Evolutionary conservation across 2,888 invertebrate species (phyloP), one percentile per base, ranked within the genome.

Genomic region (Melinaea marsaeus): DNA sequence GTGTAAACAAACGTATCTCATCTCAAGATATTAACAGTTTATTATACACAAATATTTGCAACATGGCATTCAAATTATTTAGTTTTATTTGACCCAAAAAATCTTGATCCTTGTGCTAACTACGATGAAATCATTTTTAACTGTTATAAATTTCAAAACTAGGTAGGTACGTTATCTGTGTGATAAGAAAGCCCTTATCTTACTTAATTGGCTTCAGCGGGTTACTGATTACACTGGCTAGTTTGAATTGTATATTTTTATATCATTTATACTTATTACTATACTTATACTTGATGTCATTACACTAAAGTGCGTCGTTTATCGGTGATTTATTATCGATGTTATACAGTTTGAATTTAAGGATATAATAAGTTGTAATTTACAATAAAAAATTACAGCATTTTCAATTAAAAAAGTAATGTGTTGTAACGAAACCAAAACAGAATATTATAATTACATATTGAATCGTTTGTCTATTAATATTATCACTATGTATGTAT

Each of bases 151-250:
- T 81, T 78, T 75, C 74, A 77, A 74, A 76, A 73, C 61, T 59
- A 66, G 68, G 68, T 70, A 72, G 75, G 71, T 72, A 67, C 74
- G 22, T 84, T 86, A 85, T 83, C 81, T 78, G 61, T 57, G 66
- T 76, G 85, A 87, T 85, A 86, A 83, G 75, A 67, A 69, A 69
- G 80, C 81, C 83, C 83, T 88, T 88, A 88, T 88, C 88, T 79
- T 72, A 74, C 74, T 77, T 85, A 86, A 85, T 86, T 85, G 78
- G 77, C 74, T 74, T 75, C 58, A 68, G 71, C 64, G 66, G 73
- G 78, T 77, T 79, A 74, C 63, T 65, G 60, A 69, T 69, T 71
- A 75, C 83, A 72, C 79, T 77, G 64, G 66, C 74, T 57, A 57
- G 65, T 69, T 75, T 69, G 46, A 73, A 74, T 69, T 71, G 75